Base-by-base conservation (phyloP, 2,888 invertebrate genomes). In the Biston betularia region DNA sequence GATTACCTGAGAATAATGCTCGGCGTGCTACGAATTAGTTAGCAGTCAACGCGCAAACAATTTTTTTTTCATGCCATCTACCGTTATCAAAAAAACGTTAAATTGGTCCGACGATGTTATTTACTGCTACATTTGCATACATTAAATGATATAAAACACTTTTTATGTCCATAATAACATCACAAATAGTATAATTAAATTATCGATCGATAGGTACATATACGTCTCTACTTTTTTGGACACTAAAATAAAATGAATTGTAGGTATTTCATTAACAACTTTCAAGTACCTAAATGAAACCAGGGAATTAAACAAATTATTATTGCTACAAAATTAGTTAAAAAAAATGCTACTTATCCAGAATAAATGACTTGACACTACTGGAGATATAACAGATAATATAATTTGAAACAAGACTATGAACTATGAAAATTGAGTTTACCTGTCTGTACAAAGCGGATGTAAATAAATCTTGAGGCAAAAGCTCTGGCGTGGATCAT, bases 391-490 rank as follows among this genome's bases (percentile, higher is more conserved):
- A 49, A 49, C 12, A 49, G 6, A 10, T 10, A 35, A 10, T 10
- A 35, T 10, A 3, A 15, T 24, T 61, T 40, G 34, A 35, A 53
- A 52, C 53, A 40, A 40, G 40, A 15, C 15, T 38, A 38, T 42
- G 15, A 34, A 52, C 14, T 44, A 63, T 68, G 63, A 63, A 68
- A 73, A 78, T 73, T 46, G 74, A 77, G 77, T 72, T 74, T 75
- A 74, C 65, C 68, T 73, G 76, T 73, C 73, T 75, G 70, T 61
- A 89, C 86, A 89, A 89, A 91, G 89, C 92, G 91, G 90, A 91
- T 90, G 89, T 90, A 84, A 87, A 89, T 89, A 89, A 89, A 89
- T 88, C 82, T 87, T 38, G 76, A 79, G 73, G 82, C 82, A 82
- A 84, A 85, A 85, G 83, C 83, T 86, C 76, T 75, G 77, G 84